Evolutionary conservation across 2,113 vertebrate genomes (phyloP).

Genomic region (Sakesphorus luctuosus): DNA sequence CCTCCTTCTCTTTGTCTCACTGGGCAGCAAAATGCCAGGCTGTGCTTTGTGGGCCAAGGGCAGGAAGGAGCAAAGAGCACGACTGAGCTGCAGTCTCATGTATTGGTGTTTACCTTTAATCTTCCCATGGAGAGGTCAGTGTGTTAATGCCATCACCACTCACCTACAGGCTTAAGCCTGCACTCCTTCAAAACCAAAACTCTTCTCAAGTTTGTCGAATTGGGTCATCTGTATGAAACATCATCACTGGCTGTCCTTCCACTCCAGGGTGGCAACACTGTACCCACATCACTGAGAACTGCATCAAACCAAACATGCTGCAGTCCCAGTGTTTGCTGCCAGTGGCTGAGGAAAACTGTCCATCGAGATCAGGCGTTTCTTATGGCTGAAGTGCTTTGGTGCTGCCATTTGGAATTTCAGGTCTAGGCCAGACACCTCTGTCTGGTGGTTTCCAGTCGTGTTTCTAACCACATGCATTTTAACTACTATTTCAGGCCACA

Average conservation of each 20-base stretch:
- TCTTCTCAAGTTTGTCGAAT: background rate
- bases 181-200: background rate
- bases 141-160: background rate
- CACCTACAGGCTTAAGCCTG: background rate
- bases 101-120: background rate
- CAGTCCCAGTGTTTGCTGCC: background rate
- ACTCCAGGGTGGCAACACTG: background rate
- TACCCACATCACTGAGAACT: fast-evolving
- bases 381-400: background rate
- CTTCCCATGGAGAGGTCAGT: fast-evolving
- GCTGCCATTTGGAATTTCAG: background rate
- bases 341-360: background rate
- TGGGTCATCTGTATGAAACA: background rate
- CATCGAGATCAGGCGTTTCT: background rate
- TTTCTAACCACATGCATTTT: background rate
- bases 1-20: background rate
- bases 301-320: fast-evolving
- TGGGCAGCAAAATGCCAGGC: background rate
- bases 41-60: background rate
- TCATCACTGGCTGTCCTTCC: background rate
- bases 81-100: background rate
- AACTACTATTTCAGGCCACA: background rate
- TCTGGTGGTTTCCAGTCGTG: background rate
- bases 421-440: background rate
- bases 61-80: background rate